A percentile compares a stretch with the other conserved stretches of the same genome.
These are phyloP conservation scores for Nephrotoma appendiculata DNA, from an alignment of 2,888 invertebrate genomes.

Conservation along the genomic window DNA sequence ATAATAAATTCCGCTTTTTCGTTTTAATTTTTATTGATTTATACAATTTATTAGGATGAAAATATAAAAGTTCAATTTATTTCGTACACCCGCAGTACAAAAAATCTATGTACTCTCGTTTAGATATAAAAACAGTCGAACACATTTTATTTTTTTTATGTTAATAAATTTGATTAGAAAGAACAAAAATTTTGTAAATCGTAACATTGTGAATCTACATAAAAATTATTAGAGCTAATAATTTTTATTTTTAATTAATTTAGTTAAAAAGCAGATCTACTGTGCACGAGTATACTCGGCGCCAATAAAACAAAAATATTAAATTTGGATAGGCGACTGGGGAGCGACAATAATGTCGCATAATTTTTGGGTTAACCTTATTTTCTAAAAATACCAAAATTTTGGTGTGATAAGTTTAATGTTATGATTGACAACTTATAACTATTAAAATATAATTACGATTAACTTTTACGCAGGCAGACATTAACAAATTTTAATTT, in stretches of 20 bases:
- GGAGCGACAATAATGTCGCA: background rate
- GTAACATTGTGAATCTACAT: background rate
- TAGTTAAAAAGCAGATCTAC: background rate
- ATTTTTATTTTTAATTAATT: background rate
- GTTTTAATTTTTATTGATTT: background rate
- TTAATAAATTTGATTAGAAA: background rate
- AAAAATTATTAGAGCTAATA: background rate
- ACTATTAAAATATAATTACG: background rate
- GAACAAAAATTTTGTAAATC: background rate
- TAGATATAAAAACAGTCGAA: background rate
- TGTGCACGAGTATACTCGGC: background rate
- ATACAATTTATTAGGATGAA: background rate
- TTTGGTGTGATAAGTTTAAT: background rate
- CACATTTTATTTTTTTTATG: background rate
- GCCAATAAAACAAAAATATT: background rate
- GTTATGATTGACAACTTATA: background rate
- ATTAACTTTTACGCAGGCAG: too few relatives aligned
- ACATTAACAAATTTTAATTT: too few relatives aligned
- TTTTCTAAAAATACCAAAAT: background rate
- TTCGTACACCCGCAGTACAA: background rate
- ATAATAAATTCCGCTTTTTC: background rate
- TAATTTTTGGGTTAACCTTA: background rate
- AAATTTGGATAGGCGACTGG: background rate
- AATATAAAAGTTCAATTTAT: background rate
- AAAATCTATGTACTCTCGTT: background rate